Evolutionary conservation across 2,797 vertebrate species (phyloP).

Genomic region (Sternarchorhynchus goeldii): DNA sequence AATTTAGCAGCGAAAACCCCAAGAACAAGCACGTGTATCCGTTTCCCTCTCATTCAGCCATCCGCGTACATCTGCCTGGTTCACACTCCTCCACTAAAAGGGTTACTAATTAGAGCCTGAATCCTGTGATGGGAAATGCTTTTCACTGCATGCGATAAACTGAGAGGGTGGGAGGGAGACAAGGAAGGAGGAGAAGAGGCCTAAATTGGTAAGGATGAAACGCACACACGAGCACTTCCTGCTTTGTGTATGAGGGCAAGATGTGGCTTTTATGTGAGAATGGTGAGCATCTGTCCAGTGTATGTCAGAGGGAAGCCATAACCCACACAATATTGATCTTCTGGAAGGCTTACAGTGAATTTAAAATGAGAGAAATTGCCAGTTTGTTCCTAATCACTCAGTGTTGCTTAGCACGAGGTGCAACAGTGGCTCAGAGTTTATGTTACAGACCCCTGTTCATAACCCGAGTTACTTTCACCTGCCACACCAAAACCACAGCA

Average conservation of each 20-base stretch:
- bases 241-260: constrained; percentile 48
- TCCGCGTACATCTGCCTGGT: constrained; percentile 60
- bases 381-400: too few species aligned
- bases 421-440: not conserved
- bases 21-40: constrained; percentile 58
- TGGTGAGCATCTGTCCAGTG: constrained; percentile 42
- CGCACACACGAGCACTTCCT: constrained; percentile 48
- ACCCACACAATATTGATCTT: not conserved
- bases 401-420: not conserved
- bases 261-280: constrained; percentile 42
- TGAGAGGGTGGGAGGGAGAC: constrained; percentile 42
- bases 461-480: constrained; percentile 6
- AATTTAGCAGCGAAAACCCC: constrained; percentile 53
- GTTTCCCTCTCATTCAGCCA: constrained; percentile 57
- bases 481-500: not conserved
- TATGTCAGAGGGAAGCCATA: constrained; percentile 20
- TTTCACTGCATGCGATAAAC: constrained; percentile 45
- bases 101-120: constrained; percentile 58
- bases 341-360: not conserved
- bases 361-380: not conserved
- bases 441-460: not conserved
- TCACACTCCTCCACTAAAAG: constrained; percentile 59
- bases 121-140: constrained; percentile 52
- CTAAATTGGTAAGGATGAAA: constrained; percentile 52
- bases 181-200: constrained; percentile 46